phyloP scores from a whole-genome alignment of 2,113 vertebrate species.

The Myotis brandtii region DNA sequence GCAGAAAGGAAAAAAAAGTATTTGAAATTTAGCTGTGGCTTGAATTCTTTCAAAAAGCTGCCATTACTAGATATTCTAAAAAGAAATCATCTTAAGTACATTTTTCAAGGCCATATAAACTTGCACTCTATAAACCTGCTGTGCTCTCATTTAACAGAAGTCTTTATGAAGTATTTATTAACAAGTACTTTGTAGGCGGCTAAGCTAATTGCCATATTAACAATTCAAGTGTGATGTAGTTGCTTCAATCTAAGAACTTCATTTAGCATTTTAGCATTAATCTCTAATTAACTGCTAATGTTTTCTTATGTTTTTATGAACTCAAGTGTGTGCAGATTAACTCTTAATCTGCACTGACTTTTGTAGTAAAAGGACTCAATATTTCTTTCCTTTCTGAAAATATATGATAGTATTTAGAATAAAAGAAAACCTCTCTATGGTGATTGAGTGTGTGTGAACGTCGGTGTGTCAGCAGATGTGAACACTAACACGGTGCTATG shows the following conservation, averaged over 20 bases:
- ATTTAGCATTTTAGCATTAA: conserved; percentile 75
- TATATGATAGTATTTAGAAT: conserved; percentile 15
- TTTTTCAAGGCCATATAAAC: conserved; percentile 55
- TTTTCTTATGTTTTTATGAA: conserved; percentile 68
- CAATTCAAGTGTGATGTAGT: conserved; percentile 74
- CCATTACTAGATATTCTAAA: conserved; percentile 48
- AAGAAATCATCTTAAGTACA: conserved; percentile 12
- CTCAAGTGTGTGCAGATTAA: conserved; percentile 59
- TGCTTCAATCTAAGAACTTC: conserved; percentile 66
- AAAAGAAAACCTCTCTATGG: conserved; percentile 32
- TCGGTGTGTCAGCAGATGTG: neutral
- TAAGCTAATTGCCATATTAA: conserved; percentile 74
- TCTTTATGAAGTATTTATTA: conserved; percentile 64
- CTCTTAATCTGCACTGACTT: conserved; percentile 67
- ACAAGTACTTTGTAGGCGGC: conserved; percentile 65
- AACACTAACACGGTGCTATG: neutral
- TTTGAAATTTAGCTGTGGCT: conserved; percentile 48
- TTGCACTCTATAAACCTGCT: conserved; percentile 67
- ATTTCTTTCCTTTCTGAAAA: conserved; percentile 63
- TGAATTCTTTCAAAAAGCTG: conserved; percentile 49
- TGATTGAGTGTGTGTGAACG: neutral
- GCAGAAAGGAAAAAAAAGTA: neutral
- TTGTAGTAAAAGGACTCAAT: conserved; percentile 29
- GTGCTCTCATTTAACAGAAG: conserved; percentile 47
- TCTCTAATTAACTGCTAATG: conserved; percentile 78